Evolutionary conservation across 2,888 invertebrate genomes (phyloP).

Genomic region (Acronicta aceris): DNA sequence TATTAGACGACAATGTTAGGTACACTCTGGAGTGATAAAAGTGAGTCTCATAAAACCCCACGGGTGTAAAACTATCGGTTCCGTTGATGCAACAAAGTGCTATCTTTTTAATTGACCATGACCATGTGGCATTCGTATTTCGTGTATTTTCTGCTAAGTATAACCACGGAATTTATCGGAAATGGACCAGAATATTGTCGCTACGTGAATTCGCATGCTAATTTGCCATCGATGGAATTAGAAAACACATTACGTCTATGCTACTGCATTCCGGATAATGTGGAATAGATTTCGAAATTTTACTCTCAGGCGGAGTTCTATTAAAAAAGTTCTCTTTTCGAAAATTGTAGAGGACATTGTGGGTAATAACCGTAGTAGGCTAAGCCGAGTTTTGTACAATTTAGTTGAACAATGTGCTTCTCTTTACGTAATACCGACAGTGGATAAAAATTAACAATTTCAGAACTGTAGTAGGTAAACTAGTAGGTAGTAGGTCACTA

Average conservation of each 20-base stretch:
- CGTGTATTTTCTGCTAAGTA: constrained; percentile 1
- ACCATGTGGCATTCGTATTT: not conserved
- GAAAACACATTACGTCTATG: constrained; percentile 27
- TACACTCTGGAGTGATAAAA: constrained; percentile 20
- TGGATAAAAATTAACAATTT: too few relatives aligned
- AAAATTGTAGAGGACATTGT: not conserved
- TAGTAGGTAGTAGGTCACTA: too few relatives aligned
- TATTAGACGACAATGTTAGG: not conserved
- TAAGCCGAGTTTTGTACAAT: too few relatives aligned
- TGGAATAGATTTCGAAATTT: constrained; percentile 15
- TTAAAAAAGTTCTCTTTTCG: not conserved
- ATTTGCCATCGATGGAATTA: constrained; percentile 23
- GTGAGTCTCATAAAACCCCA: constrained; percentile 8
- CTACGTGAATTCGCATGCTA: constrained; percentile 27
- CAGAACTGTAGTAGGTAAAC: too few relatives aligned
- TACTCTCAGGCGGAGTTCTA: not conserved
- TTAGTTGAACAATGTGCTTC: too few relatives aligned
- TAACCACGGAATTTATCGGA: constrained; percentile 26
- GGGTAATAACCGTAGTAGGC: too few relatives aligned
- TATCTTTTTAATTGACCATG: constrained; percentile 7
- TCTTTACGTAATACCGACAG: too few relatives aligned
- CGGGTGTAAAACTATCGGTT: constrained; percentile 5
- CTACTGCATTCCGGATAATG: constrained; percentile 24
- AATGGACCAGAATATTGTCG: constrained; percentile 26
- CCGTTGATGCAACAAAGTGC: constrained; percentile 4